Conservation (phyloP, 2,888 invertebrate genomes). For the Lissocephala sabroskyi region DNA sequence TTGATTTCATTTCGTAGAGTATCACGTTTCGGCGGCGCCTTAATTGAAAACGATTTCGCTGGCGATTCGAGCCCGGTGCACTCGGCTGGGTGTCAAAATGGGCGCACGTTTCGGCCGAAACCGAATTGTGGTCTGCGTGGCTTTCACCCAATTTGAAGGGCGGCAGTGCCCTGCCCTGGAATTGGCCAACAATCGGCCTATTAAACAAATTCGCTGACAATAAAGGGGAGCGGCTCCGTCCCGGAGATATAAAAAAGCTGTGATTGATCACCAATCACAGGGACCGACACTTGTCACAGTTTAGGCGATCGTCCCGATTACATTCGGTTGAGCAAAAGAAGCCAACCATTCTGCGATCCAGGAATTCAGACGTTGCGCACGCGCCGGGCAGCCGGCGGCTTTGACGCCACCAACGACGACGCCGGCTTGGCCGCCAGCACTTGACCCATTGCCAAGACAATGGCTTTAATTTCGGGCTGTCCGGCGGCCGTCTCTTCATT, state of each 20-base stretch:
- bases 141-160: slow-evolving; percentile 44
- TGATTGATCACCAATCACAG: too few relatives aligned
- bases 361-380: slow-evolving; percentile 31
- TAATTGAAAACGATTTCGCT: slow-evolving; percentile 41
- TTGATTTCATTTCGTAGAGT: slow-evolving; percentile 11
- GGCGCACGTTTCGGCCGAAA: slow-evolving; percentile 57
- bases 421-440: slow-evolving; percentile 40
- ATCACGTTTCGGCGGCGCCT: slow-evolving; percentile 48
- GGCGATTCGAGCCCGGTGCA: slow-evolving; percentile 35
- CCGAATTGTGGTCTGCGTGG: slow-evolving; percentile 26
- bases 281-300: too few relatives aligned
- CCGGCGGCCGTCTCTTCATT: too few relatives aligned
- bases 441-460: slow-evolving; percentile 55
- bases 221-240: not conserved
- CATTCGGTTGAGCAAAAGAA: not conserved
- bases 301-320: not conserved
- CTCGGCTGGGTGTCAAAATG: slow-evolving; percentile 50
- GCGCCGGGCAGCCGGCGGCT: slow-evolving; percentile 26
- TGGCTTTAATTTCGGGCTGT: slow-evolving; percentile 53
- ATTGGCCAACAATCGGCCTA: slow-evolving; percentile 18
- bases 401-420: slow-evolving; percentile 1
- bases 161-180: slow-evolving; percentile 39
- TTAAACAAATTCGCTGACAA: slow-evolving; percentile 1
- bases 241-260: too few relatives aligned
- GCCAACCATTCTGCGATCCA: slow-evolving; percentile 24